Conservation (phyloP, 2,797 vertebrate species). For the Synaphobranchus kaupii region DNA sequence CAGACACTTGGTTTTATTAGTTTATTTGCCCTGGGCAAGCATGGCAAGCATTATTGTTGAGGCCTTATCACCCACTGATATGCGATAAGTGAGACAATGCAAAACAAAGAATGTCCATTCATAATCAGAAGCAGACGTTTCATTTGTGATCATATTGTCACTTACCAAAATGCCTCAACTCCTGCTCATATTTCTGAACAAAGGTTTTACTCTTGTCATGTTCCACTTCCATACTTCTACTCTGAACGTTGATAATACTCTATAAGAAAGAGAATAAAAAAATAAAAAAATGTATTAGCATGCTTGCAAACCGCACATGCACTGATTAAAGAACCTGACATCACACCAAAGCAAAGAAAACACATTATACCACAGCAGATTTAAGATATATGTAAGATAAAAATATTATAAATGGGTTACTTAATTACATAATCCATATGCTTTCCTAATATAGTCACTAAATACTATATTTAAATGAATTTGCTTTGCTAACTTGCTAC, state of each 20-base stretch:
- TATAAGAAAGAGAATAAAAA: conserved; percentile 50
- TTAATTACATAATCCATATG: not conserved
- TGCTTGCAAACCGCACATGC: not conserved
- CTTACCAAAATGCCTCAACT: conserved; percentile 94
- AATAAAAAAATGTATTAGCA: not conserved
- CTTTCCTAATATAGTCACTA: not conserved
- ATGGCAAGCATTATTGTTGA: no score
- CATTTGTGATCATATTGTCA: conserved; percentile 23
- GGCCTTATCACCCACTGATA: not conserved
- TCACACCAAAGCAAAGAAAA: not conserved
- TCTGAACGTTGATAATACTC: conserved; percentile 92
- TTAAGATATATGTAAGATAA: not conserved
- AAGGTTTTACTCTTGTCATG: conserved; percentile 82
- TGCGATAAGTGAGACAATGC: not conserved
- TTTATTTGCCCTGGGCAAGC: no score
- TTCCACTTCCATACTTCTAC: conserved; percentile 74
- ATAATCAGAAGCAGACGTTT: not conserved
- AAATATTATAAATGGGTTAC: not conserved
- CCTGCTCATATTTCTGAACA: conserved; percentile 87
- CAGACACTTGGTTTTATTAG: no score
- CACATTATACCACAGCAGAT: not conserved
- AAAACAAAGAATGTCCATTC: not conserved
- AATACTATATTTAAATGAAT: not conserved
- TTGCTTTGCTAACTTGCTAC: conserved; percentile 74
- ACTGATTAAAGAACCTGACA: not conserved